Conservation (phyloP, 2,888 invertebrate species). For the Lasioglossum oenotherae region DNA sequence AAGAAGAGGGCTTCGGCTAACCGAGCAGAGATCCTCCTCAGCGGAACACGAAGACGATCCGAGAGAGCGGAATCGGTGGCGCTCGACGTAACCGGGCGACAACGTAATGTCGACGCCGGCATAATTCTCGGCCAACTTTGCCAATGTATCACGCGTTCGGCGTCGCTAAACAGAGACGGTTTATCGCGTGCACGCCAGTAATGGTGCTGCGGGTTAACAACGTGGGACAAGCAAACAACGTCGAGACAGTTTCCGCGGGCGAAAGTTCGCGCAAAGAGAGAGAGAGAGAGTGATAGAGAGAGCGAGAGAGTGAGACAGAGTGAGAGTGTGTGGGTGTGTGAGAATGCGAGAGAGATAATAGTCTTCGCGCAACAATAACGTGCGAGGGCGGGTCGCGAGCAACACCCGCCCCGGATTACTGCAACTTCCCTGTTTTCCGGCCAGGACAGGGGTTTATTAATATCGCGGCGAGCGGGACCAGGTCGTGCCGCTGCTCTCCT, state of each 20-base stretch:
- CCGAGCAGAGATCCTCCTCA: neutral
- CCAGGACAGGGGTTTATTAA: conserved; percentile 75
- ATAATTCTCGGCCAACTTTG: conserved; percentile 19
- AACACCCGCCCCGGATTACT: conserved; percentile 52
- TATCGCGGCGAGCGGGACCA: conserved; percentile 59
- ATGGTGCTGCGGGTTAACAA: conserved; percentile 21
- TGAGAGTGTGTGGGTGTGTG: neutral
- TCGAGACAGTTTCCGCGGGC: conserved; percentile 23
- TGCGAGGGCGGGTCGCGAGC: neutral
- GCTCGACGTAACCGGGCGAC: neutral
- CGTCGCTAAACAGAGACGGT: conserved; percentile 16
- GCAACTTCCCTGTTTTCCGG: conserved; percentile 66
- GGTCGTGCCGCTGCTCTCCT: conserved; percentile 51
- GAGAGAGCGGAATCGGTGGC: neutral
- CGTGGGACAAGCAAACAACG: conserved; percentile 15
- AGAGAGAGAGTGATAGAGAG: neutral
- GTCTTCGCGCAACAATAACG: conserved; percentile 21
- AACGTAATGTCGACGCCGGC: neutral
- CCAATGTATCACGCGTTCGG: neutral
- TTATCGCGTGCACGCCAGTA: neutral
- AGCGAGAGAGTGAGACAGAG: neutral
- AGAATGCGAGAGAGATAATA: neutral
- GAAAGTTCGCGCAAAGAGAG: conserved; percentile 20
- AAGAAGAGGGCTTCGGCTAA: neutral
- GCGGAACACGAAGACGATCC: neutral